Conservation (phyloP, 2,888 invertebrate species). For the Chrysolina americana region DNA sequence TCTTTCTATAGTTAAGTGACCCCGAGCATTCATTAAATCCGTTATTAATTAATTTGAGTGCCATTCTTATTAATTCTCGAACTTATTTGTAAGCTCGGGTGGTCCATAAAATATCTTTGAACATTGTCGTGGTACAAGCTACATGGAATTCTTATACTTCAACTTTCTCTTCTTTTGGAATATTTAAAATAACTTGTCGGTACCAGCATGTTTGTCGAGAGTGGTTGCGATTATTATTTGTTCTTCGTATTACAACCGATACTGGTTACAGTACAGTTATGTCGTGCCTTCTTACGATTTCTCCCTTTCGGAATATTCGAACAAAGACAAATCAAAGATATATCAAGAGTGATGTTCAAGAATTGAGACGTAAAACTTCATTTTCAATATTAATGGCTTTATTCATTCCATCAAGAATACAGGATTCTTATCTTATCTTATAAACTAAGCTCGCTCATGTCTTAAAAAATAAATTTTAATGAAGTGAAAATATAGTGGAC, state of each 20-base stretch:
- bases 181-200: slow-evolving; percentile 35
- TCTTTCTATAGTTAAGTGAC: slow-evolving; percentile 20
- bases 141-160: slow-evolving; percentile 37
- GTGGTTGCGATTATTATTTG: slow-evolving; percentile 12
- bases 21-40: slow-evolving; percentile 21
- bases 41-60: slow-evolving; percentile 41
- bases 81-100: slow-evolving; percentile 26
- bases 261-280: slow-evolving; percentile 7
- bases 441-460: too few species aligned
- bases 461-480: too few species aligned
- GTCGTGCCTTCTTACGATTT: neutral
- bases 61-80: slow-evolving; percentile 43
- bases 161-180: slow-evolving; percentile 37
- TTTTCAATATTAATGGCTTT: too few species aligned
- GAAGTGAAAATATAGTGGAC: too few species aligned
- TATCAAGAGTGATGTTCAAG: neutral
- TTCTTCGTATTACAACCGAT: slow-evolving; percentile 22
- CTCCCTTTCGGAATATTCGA: neutral
- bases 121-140: slow-evolving; percentile 27
- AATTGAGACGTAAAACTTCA: too few species aligned
- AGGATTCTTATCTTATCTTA: too few species aligned
- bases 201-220: slow-evolving; percentile 23
- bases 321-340: neutral
- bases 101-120: slow-evolving; percentile 20
- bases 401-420: too few species aligned